Evolutionary conservation across 2,888 invertebrate genomes (phyloP).

Genomic region (Trachelus iudaicus): DNA sequence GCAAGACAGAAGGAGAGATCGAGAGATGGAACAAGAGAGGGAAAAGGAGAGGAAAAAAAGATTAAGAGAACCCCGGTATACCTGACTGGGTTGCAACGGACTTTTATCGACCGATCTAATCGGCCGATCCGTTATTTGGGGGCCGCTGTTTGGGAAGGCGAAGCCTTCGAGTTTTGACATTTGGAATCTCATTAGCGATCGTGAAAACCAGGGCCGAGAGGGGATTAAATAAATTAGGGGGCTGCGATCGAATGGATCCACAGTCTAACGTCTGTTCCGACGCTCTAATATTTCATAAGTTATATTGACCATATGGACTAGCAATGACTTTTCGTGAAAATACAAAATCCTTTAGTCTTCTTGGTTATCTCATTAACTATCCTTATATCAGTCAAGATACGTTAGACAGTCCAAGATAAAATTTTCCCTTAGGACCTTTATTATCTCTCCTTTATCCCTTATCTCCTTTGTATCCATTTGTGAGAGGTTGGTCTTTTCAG

Average conservation of each 20-base stretch:
- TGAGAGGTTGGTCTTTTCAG: neutral
- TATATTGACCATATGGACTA: neutral
- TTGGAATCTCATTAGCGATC: constrained; percentile 64
- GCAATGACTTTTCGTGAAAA: neutral
- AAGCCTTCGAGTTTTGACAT: constrained; percentile 61
- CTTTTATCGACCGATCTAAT: constrained; percentile 53
- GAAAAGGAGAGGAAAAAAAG: constrained; percentile 58
- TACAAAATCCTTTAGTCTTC: neutral
- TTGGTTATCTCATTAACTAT: neutral
- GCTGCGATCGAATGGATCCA: neutral
- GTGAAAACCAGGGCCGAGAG: constrained; percentile 43
- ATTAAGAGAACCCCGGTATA: constrained; percentile 23
- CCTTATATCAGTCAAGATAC: neutral
- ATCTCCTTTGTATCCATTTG: neutral
- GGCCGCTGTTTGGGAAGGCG: constrained; percentile 39
- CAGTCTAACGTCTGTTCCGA: neutral
- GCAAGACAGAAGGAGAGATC: constrained; percentile 28
- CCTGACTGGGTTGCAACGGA: constrained; percentile 53
- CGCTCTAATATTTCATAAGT: neutral
- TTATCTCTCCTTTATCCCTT: neutral
- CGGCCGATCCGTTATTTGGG: constrained; percentile 57
- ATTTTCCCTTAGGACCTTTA: neutral
- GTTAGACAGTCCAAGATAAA: neutral
- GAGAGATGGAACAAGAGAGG: constrained; percentile 24
- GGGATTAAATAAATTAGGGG: constrained; percentile 30